A percentile compares a stretch with the other conserved stretches of the same genome.
These are phyloP conservation scores for Rhabdornis inornatus DNA, from an alignment of 2,113 vertebrate species.

Conservation along the genomic window DNA sequence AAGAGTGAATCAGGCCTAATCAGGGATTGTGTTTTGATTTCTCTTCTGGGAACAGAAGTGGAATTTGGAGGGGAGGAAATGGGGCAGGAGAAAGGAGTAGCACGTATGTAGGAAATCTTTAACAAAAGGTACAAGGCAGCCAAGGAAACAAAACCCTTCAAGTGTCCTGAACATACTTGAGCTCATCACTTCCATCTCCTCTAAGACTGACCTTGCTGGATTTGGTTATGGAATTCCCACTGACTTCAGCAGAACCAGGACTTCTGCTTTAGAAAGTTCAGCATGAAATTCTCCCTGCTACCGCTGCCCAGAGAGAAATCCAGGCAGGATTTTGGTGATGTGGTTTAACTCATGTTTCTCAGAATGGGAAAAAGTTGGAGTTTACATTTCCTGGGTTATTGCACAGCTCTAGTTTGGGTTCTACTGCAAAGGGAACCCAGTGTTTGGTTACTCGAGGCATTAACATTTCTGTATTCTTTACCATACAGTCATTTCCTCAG, in stretches of 20 bases:
- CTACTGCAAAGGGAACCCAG: background rate
- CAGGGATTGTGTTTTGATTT: background rate
- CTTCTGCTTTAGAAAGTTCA: background rate
- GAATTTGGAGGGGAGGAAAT: background rate
- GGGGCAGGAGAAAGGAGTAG: background rate
- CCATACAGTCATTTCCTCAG: background rate
- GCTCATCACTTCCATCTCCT: background rate
- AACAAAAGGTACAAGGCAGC: background rate
- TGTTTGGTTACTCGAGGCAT: background rate
- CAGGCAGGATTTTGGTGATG: background rate
- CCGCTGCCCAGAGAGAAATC: background rate
- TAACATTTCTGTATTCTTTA: background rate
- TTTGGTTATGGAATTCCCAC: background rate
- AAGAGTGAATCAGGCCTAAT: background rate
- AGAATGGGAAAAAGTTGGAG: background rate
- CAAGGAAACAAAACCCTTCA: background rate
- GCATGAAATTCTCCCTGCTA: background rate
- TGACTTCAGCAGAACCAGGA: background rate
- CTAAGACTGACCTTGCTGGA: background rate
- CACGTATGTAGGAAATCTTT: background rate
- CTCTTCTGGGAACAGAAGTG: background rate
- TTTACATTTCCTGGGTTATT: background rate
- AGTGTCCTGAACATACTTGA: background rate
- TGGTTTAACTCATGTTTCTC: background rate
- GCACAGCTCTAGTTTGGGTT: background rate